A percentile compares a stretch with the other conserved stretches of the same genome.
Evolutionary conservation across 2,113 vertebrate genomes (phyloP).

Genomic region (Castor canadensis): DNA sequence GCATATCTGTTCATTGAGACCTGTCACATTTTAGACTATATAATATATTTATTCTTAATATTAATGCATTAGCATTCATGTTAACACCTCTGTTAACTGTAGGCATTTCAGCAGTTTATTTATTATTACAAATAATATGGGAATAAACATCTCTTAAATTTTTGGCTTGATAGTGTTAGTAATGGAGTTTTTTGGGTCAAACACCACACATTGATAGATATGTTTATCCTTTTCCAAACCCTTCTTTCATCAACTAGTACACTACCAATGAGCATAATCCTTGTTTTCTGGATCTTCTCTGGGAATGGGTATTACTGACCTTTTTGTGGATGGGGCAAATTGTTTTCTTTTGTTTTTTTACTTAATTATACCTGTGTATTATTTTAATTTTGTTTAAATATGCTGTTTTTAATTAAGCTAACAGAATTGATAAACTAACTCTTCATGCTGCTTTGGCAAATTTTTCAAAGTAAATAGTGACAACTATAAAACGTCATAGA

Average conservation of each 20-base stretch:
- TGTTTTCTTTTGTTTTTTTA: too few species aligned
- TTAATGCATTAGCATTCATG: background rate
- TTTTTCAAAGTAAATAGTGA: slow-evolving; percentile 20
- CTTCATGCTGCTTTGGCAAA: background rate
- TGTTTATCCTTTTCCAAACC: background rate
- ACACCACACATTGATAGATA: background rate
- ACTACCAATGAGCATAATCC: background rate
- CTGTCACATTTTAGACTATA: background rate
- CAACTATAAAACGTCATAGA: background rate
- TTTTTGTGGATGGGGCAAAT: background rate
- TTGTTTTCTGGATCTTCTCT: background rate
- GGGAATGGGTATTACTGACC: background rate
- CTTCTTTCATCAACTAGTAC: background rate
- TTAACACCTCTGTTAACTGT: background rate
- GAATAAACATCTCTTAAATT: background rate
- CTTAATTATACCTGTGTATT: background rate
- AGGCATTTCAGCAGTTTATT: background rate
- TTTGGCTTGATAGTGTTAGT: background rate
- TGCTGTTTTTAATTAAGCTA: background rate
- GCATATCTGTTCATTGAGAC: background rate
- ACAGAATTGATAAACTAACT: background rate
- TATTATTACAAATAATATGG: background rate
- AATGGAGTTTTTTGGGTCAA: background rate
- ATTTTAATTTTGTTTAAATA: slow-evolving; percentile 3
- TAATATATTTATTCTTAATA: background rate